Evolutionary conservation across 2,797 vertebrate species (phyloP), one percentile per base, ranked within the genome.

Genomic region (Acanthornis magna): DNA sequence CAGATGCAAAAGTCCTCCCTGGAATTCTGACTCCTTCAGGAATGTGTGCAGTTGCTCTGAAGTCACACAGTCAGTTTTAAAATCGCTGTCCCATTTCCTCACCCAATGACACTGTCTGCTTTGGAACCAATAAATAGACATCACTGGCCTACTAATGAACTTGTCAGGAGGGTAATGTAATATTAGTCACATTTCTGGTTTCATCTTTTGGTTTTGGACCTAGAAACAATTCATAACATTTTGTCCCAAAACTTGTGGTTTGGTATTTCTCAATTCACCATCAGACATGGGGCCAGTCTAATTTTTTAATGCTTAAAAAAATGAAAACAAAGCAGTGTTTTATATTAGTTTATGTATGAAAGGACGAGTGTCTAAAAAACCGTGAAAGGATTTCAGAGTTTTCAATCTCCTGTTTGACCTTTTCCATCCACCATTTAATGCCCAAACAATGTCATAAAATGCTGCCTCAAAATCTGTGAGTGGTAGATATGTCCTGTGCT

Each of bases 281-380:
- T 40, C 34, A 79, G 12, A 43, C 8, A 16, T 21, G 10, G 22
- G 47, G 29, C 10, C 53, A 50, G 9, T 57, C 16, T 86, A 51
- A 43, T 47, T 70, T 70, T 66, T 54, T 27, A 57, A 5, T 13
- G 30, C 12, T 57, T 38, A 14, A 47, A 75, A 73, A 38, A 10
- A 1, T 6, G 11, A 38, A 10, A 36, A 36, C 36, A 10, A 10
- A 4, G 2, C 27, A 68, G 2, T 18, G 10, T 6, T 71, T 22
- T 15, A 7, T 66, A 66, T 71, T 67, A 48, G 30, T 45, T 53
- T n/a, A 27, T 26, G 4, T 30, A 6, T 66, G 40, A 76, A 93
- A 80, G 27, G 14, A 40, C 0, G 1, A 77, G 13, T 63, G 10
- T 72, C 32, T 40, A 19, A 72, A 83, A 62, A 58, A 13, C 9